Conservation (phyloP, 2,888 invertebrate species). For the Drosophila lacicola region DNA sequence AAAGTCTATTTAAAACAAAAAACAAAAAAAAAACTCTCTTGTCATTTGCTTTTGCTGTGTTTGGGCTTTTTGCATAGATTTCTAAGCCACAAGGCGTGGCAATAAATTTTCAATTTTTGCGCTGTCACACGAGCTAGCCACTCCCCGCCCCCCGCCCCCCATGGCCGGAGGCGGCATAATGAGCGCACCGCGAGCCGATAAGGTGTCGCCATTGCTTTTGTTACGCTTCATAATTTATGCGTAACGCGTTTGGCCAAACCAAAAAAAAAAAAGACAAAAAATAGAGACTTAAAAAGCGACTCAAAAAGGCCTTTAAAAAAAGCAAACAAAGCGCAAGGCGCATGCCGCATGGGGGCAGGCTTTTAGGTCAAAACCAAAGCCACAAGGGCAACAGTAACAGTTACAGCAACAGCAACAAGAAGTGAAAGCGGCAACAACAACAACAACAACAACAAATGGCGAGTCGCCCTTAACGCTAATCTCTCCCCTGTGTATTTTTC, state of each 20-base stretch:
- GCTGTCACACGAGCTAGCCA: constrained; percentile 63
- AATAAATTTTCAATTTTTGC: constrained; percentile 79
- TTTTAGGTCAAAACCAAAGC: constrained; percentile 74
- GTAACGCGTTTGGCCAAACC: constrained; percentile 65
- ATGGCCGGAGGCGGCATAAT: constrained; percentile 61
- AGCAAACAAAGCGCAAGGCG: constrained; percentile 19
- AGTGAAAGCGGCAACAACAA: constrained; percentile 18
- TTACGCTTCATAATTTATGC: constrained; percentile 71
- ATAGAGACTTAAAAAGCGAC: constrained; percentile 4
- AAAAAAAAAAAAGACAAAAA: constrained; percentile 22
- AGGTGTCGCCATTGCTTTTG: constrained; percentile 62
- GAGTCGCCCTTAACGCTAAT: constrained; percentile 76
- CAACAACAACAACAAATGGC: constrained; percentile 33
- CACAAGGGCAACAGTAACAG: constrained; percentile 62
- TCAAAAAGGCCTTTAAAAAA: constrained; percentile 1
- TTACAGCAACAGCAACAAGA: constrained; percentile 6
- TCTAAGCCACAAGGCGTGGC: constrained; percentile 65
- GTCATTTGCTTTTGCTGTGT: constrained; percentile 17
- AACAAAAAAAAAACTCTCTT: constrained; percentile 1
- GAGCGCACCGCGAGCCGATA: constrained; percentile 66
- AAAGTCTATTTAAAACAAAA: constrained; percentile 68
- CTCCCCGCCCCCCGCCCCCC: constrained; percentile 1
- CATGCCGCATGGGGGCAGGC: constrained; percentile 33
- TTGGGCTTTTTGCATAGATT: constrained; percentile 34
- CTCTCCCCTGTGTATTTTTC: constrained; percentile 83